Base-by-base conservation (phyloP, 2,888 invertebrate genomes). In the Melieria omissa region DNA sequence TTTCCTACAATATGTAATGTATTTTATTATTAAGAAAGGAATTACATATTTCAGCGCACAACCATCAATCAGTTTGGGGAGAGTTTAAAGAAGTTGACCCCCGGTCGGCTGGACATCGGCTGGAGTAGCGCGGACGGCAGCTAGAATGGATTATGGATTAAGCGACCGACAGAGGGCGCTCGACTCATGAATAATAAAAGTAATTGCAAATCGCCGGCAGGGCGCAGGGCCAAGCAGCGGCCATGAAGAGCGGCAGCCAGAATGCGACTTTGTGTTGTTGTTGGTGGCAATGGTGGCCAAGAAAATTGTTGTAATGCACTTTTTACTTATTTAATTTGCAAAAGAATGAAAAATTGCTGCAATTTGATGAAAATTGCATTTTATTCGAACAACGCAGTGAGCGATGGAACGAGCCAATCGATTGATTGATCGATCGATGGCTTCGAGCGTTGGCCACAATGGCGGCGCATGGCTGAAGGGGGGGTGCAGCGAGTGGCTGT, bases 161-260 rank as follows among this genome's bases (percentile, higher is more conserved):
- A 29, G 29, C 29, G 47, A 8, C 42, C 52, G 61, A 16, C 60
- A 52, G 54, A 69, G 45, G 63, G 64, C 58, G 44, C 49, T 63
- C 14, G 3, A 29, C 41, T 46, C 62, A 63, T 62, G 69, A 72
- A 76, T 81, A 83, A 82, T 83, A 80, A 82, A 83, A 83, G 83
- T 84, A 83, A 84, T 84, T 84, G 83, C 81, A 77, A 80, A 82
- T 83, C 81, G 82, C 84, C 84, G 82, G 82, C 81, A 82, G 84
- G 84, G 47, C 12, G 12, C 41, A 44, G 47, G 8, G 52, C 41
- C 16, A 6, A 4, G 49, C 5, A 42, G 49, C 5, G 7, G 58
- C 16, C 7, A 41, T 12, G 5, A 10, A 29, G 29, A 29, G 29
- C 29, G 29, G 29, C 29, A 29, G 29, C 29, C 29, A 29, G 29